These are phyloP conservation scores for Harlomillsia oculata DNA, from an alignment of 1,140 invertebrate species.

Conservation along the genomic window DNA sequence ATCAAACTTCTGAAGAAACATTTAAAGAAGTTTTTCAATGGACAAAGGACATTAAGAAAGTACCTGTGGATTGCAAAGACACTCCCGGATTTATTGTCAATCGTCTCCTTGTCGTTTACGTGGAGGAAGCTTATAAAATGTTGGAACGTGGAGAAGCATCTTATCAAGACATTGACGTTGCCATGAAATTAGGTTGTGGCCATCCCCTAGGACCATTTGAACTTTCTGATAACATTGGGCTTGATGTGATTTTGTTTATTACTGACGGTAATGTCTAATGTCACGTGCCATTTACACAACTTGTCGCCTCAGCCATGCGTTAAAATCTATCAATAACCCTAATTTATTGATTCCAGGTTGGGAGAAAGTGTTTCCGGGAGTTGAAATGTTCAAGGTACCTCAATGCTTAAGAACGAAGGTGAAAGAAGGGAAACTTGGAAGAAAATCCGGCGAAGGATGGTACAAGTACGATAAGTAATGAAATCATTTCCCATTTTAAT, in stretches of 20 bases:
- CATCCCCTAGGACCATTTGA: constrained; percentile 80
- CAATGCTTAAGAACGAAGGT: constrained; percentile 62
- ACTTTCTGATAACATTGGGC: constrained; percentile 66
- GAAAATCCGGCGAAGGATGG: constrained; percentile 77
- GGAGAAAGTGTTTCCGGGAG: constrained; percentile 64
- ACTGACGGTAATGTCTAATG: constrained; percentile 29
- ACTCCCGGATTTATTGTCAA: constrained; percentile 53
- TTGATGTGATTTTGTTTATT: constrained; percentile 45
- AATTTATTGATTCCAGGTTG: constrained; percentile 49
- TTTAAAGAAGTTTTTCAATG: constrained; percentile 47
- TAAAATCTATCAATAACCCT: too few relatives aligned
- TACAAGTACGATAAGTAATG: constrained; percentile 62
- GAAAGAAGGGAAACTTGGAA: constrained; percentile 66
- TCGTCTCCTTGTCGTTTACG: constrained; percentile 52
- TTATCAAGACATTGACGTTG: constrained; percentile 64
- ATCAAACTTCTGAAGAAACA: constrained; percentile 48
- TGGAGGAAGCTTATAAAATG: constrained; percentile 50
- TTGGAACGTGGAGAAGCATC: constrained; percentile 58
- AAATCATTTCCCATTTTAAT: constrained; percentile 1
- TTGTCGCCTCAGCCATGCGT: too few relatives aligned
- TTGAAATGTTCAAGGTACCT: constrained; percentile 60
- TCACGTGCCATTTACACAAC: too few relatives aligned
- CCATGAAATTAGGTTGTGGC: constrained; percentile 75
- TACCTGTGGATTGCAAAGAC: constrained; percentile 42
- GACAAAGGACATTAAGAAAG: constrained; percentile 51